These are phyloP conservation scores for Colaptes auratus DNA, from an alignment of 2,113 vertebrate species.

Conservation along the genomic window DNA sequence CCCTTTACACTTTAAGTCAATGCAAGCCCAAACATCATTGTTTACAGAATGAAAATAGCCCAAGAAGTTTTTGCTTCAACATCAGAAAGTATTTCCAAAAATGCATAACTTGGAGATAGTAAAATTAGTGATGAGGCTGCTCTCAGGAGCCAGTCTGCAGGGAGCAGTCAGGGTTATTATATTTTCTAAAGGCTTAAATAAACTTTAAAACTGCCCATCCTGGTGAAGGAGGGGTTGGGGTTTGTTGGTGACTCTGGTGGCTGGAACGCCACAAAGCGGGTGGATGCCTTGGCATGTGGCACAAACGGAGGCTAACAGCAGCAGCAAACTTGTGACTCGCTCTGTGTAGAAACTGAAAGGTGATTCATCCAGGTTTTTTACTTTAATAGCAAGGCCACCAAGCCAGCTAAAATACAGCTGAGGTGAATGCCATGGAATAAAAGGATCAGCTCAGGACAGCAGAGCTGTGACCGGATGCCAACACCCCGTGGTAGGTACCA, in stretches of 20 bases:
- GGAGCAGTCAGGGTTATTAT: background rate
- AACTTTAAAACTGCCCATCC: conserved; percentile 28
- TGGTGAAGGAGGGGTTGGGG: background rate
- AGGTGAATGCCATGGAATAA: conserved; percentile 68
- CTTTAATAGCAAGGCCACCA: conserved; percentile 71
- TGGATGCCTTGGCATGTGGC: conserved; percentile 57
- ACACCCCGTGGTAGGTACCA: conserved; percentile 50
- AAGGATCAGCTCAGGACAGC: conserved; percentile 74
- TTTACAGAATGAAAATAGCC: conserved; percentile 27
- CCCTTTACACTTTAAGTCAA: background rate
- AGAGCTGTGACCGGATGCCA: conserved; percentile 54
- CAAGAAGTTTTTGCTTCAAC: background rate
- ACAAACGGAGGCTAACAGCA: conserved; percentile 61
- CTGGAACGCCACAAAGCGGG: conserved; percentile 57
- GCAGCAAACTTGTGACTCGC: conserved; percentile 37
- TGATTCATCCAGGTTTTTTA: conserved; percentile 75
- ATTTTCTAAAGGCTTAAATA: conserved; percentile 28
- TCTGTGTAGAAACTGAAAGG: conserved; percentile 38
- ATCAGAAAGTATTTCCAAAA: background rate
- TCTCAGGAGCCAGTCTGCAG: background rate
- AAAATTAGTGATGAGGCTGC: background rate
- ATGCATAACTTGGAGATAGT: background rate
- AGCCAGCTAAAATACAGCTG: conserved; percentile 69
- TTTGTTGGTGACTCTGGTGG: conserved; percentile 59
- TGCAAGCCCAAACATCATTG: background rate